Conservation (phyloP, 2,888 invertebrate species). For the Tridacna gigas region DNA sequence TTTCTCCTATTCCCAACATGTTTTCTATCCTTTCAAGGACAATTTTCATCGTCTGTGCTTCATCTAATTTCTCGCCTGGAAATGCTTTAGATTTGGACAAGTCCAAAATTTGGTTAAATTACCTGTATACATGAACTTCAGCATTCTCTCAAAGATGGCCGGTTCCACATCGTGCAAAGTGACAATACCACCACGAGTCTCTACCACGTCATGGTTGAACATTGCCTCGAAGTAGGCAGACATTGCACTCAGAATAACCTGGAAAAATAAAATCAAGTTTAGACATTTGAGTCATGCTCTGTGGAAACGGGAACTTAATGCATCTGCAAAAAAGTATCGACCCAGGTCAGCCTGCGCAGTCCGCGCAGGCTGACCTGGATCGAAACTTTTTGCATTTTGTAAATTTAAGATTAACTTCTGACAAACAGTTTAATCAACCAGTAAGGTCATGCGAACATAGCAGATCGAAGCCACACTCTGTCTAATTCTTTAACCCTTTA, state of each 20-base stretch:
- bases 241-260: conserved; percentile 75
- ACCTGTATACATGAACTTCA: conserved; percentile 93
- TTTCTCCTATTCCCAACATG: no score
- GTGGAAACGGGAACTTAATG: not conserved
- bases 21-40: no score
- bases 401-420: not conserved
- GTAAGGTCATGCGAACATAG: no score
- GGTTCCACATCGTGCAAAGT: conserved; percentile 87
- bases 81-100: no score
- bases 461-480: no score
- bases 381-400: not conserved
- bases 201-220: conserved; percentile 76
- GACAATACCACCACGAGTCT: conserved; percentile 73
- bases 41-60: no score
- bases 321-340: not conserved
- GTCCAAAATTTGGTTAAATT: not conserved
- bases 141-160: conserved; percentile 90
- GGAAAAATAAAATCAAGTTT: not conserved
- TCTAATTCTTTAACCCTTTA: no score
- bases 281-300: not conserved
- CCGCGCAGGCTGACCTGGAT: not conserved
- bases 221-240: conserved; percentile 78
- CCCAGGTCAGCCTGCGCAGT: not conserved
- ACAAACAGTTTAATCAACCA: no score
- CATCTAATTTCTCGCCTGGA: no score